Evolutionary conservation across 2,113 vertebrate species (phyloP).

Genomic region (Brevimyrus niger): DNA sequence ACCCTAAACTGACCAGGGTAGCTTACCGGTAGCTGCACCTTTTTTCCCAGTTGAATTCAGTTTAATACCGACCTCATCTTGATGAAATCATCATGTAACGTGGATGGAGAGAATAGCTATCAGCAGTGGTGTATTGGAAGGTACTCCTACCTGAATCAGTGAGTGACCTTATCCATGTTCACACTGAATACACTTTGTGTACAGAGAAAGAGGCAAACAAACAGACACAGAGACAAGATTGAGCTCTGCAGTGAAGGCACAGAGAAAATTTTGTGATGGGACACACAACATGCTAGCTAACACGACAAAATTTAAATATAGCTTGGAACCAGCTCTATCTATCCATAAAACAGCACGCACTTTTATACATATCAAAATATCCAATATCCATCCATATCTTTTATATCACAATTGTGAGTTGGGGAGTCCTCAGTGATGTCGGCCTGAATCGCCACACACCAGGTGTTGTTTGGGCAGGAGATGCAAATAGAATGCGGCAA

Average conservation of each 20-base stretch:
- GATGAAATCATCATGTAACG: neutral
- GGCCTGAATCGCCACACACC: neutral
- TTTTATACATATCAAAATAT: neutral
- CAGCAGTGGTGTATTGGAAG: too few species aligned
- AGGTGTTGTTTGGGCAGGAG: neutral
- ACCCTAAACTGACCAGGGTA: neutral
- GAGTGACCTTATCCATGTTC: neutral
- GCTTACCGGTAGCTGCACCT: neutral
- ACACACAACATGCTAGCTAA: neutral
- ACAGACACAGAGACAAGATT: neutral
- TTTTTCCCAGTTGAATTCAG: neutral
- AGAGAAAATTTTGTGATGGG: neutral
- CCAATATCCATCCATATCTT: neutral
- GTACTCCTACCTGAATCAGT: too few species aligned
- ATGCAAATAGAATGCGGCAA: neutral
- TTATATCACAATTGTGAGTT: neutral
- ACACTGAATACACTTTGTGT: neutral
- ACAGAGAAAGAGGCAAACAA: neutral
- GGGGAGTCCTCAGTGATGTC: neutral
- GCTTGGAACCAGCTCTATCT: neutral
- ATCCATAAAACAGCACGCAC: neutral
- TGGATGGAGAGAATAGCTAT: neutral
- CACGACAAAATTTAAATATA: neutral
- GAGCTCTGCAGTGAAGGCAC: too few species aligned
- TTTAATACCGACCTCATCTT: neutral